phyloP scores from a whole-genome alignment of 2,888 invertebrate species.

The Apeira syringaria region DNA sequence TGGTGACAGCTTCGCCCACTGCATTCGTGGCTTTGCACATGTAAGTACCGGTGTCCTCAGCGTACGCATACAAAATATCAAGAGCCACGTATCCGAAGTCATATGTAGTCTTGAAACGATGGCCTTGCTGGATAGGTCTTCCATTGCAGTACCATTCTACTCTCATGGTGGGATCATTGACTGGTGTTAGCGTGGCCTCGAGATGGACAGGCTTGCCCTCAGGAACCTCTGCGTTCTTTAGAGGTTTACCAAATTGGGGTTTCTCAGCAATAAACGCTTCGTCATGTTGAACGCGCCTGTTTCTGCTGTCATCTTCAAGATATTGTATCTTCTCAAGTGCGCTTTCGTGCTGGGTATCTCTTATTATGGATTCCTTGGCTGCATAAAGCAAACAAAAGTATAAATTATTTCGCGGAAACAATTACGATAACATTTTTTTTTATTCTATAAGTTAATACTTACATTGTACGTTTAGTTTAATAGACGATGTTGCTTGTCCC shows the following conservation, averaged over 20 bases:
- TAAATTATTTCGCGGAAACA: too few relatives aligned
- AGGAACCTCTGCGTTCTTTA: slow-evolving; percentile 92
- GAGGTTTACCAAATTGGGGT: slow-evolving; percentile 94
- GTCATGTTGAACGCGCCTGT: slow-evolving; percentile 88
- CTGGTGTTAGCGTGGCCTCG: slow-evolving; percentile 97
- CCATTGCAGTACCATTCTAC: slow-evolving; percentile 99
- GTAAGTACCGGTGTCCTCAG: slow-evolving; percentile 98
- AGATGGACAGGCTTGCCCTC: slow-evolving; percentile 96
- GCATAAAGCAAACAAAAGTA: slow-evolving; percentile 46
- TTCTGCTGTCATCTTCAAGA: slow-evolving; percentile 93
- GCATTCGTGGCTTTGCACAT: slow-evolving; percentile 98
- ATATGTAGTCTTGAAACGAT: slow-evolving; percentile 97
- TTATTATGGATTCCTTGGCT: slow-evolving; percentile 93
- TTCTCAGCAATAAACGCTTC: slow-evolving; percentile 91
- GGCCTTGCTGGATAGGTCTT: slow-evolving; percentile 95
- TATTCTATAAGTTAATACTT: slow-evolving; percentile 57
- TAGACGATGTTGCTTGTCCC: slow-evolving; percentile 92
- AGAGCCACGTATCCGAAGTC: slow-evolving; percentile 99
- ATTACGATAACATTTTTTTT: neutral
- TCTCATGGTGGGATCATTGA: slow-evolving; percentile 99
- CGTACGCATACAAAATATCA: slow-evolving; percentile 97
- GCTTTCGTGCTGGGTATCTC: slow-evolving; percentile 96
- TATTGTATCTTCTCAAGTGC: slow-evolving; percentile 96
- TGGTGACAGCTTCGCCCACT: slow-evolving; percentile 97
- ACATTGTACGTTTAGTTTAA: slow-evolving; percentile 92